Base-by-base conservation (phyloP, 2,888 invertebrate genomes). In the Metopia argyrocephala region DNA sequence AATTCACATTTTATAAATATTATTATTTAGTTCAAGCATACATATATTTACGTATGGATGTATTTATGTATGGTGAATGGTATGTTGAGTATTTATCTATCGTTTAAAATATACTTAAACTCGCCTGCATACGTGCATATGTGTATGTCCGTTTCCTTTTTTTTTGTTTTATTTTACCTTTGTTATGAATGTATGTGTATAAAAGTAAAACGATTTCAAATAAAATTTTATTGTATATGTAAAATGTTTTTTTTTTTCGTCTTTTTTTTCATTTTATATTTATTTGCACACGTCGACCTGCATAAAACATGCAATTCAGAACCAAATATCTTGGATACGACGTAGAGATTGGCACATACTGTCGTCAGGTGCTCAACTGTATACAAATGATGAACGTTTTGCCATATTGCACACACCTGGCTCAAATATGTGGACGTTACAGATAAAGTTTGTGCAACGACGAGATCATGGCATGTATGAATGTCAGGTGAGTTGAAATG, bases 391-490 rank as follows among this genome's bases (percentile, higher is more conserved):
- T 91, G 96, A 96, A 89, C 93, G 95, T 85, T 95, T 95, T 90
- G 92, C 92, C 91, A 94, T 94, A 84, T 92, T 96, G 83, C 97
- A 97, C 91, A 93, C 94, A 84, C 96, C 97, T 88, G 96, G 96
- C 69, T 95, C 96, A 38, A 97, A 97, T 90, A 97, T 97, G 91
- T 97, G 97, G 97, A 96, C 96, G 66, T 92, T 97, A 85, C 97
- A 97, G 92, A 96, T 97, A 91, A 97, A 97, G 91, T 97, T 96
- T 91, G 96, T 97, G 84, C 96, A 97, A 91, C 96, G 95, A 88
- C 93, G 97, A 88, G 97, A 97, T 92, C 97, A 96, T 89, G 97
- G 97, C 85, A 96, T 96, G 82, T 97, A 97, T 91, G 96, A 96
- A 90, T 97, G 97, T 91, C 97, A 97, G 94, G 97, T 97, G 91